Evolutionary conservation across 2,113 vertebrate genomes (phyloP).

Genomic region (Callospermophilus lateralis): DNA sequence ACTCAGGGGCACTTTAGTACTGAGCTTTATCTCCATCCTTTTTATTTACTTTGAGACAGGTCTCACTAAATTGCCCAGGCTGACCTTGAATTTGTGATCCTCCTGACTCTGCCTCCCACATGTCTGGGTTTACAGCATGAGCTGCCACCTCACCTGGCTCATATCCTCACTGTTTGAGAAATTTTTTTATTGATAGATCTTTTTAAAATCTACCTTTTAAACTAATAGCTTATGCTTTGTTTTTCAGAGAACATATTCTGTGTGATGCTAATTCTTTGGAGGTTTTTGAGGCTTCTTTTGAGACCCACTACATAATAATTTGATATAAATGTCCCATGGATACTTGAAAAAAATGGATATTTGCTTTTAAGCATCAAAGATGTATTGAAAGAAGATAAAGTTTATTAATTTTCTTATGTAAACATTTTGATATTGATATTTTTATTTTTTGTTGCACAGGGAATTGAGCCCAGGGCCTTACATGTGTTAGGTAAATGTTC

Average conservation of each 20-base stretch:
- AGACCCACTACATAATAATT: neutral
- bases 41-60: too few species aligned
- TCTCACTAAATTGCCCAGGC: too few species aligned
- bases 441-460: too few species aligned
- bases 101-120: too few species aligned
- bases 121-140: too few species aligned
- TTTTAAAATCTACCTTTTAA: neutral
- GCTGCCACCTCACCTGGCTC: neutral
- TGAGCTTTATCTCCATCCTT: too few species aligned
- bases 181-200: neutral
- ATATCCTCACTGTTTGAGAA: neutral
- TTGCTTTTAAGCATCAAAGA: neutral
- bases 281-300: neutral
- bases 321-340: neutral
- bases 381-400: neutral
- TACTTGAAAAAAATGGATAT: neutral
- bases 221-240: neutral
- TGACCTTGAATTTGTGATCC: too few species aligned
- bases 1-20: too few species aligned
- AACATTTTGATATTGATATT: neutral
- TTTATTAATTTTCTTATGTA: neutral
- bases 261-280: neutral
- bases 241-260: neutral
- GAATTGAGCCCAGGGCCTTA: too few species aligned
- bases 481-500: too few species aligned